Conservation (phyloP, 2,113 vertebrate species). For the Pogona vitticeps region DNA sequence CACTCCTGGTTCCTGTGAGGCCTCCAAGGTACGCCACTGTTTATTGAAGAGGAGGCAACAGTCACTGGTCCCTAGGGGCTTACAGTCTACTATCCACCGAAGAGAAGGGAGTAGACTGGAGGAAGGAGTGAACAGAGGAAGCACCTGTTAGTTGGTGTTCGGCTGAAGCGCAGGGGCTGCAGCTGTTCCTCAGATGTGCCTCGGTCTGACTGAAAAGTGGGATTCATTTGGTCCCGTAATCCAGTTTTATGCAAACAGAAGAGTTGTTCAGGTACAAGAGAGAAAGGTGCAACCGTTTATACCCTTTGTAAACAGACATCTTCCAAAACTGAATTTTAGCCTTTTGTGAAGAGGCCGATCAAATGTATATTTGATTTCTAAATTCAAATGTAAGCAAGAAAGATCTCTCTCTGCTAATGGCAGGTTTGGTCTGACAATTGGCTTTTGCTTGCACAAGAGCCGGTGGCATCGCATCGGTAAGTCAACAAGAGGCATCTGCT, state of each 20-base stretch:
- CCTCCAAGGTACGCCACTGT: not conserved
- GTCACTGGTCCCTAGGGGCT: not conserved
- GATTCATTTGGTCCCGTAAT: not conserved
- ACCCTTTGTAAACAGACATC: slow-evolving; percentile 11
- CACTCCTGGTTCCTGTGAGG: not conserved
- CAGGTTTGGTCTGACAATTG: not conserved
- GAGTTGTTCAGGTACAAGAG: not conserved
- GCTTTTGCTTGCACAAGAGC: not conserved
- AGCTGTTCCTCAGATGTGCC: not conserved
- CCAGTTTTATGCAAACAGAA: not conserved
- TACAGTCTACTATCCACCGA: not conserved
- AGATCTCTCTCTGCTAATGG: not conserved
- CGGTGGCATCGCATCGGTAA: not conserved
- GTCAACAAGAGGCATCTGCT: slow-evolving; percentile 29
- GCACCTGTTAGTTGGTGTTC: not conserved
- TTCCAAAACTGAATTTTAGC: slow-evolving; percentile 15
- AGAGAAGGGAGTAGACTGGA: not conserved
- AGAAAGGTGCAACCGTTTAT: not conserved
- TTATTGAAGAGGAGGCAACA: not conserved
- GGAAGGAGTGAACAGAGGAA: not conserved
- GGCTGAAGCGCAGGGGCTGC: not conserved
- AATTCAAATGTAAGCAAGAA: slow-evolving; percentile 2
- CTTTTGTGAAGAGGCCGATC: not conserved
- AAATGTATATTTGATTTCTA: not conserved
- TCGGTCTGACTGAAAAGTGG: not conserved